These are phyloP conservation scores for Takifugu rubripes DNA, from an alignment of 2,797 vertebrate genomes.

Conservation along the genomic window DNA sequence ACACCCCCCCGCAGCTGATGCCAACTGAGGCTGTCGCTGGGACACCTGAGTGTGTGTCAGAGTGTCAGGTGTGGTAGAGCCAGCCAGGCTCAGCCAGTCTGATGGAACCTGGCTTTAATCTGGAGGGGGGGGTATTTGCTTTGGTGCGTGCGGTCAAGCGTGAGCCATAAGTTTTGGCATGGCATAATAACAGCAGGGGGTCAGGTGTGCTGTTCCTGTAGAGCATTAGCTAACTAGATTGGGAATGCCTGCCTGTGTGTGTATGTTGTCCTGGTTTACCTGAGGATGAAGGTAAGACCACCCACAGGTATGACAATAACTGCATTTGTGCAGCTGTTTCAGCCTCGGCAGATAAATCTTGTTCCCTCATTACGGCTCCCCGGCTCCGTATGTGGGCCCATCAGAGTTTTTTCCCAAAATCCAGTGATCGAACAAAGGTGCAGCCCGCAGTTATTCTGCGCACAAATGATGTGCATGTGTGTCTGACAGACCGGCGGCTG, in stretches of 20 bases:
- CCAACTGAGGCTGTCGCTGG: conserved; percentile 54
- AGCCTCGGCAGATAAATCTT: conserved; percentile 41
- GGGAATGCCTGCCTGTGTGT: conserved; percentile 15
- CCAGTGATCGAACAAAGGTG: conserved; percentile 46
- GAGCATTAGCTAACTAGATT: conserved; percentile 26
- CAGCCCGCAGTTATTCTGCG: conserved; percentile 56
- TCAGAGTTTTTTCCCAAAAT: conserved; percentile 36
- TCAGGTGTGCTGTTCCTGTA: conserved; percentile 57
- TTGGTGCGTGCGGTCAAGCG: conserved; percentile 35
- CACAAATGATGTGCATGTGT: conserved; percentile 26
- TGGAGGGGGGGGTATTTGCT: conserved; percentile 2
- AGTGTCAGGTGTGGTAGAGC: conserved; percentile 54
- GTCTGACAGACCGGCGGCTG: conserved; percentile 33
- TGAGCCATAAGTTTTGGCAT: conserved; percentile 38
- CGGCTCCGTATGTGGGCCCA: conserved; percentile 28
- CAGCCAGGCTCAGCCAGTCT: conserved; percentile 25
- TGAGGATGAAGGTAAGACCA: conserved; percentile 36
- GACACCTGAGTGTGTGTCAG: conserved; percentile 55
- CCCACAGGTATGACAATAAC: conserved; percentile 5
- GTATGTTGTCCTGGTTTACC: conserved; percentile 35
- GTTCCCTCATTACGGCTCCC: conserved; percentile 29
- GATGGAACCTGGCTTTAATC: conserved; percentile 36
- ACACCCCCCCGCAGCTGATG: conserved; percentile 57
- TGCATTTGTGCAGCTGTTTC: conserved; percentile 19
- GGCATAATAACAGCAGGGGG: conserved; percentile 31